These are phyloP conservation scores for Boloria selene DNA, from an alignment of 2,888 invertebrate genomes.

Conservation along the genomic window DNA sequence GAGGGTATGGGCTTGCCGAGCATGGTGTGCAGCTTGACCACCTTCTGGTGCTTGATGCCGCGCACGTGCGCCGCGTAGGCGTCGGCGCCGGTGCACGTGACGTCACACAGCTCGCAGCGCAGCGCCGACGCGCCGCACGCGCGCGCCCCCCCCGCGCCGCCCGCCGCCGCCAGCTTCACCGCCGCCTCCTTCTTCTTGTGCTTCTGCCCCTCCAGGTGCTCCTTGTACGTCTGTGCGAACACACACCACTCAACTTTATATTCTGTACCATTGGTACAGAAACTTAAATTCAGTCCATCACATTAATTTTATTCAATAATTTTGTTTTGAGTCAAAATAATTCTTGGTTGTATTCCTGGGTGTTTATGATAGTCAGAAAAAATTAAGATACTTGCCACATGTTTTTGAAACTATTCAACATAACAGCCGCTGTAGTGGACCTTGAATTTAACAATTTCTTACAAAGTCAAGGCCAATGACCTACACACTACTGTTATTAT, in stretches of 20 bases:
- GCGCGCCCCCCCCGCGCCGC: conserved; percentile 83
- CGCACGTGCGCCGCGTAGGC: conserved; percentile 99
- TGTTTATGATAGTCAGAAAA: too few species aligned
- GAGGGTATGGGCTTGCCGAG: conserved; percentile 98
- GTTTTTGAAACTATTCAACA: too few species aligned
- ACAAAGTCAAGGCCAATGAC: too few species aligned
- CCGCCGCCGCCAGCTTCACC: conserved; percentile 84
- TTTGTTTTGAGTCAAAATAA: too few species aligned
- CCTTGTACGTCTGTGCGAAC: conserved; percentile 78
- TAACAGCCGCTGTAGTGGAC: too few species aligned
- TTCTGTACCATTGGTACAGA: too few species aligned
- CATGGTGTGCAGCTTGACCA: conserved; percentile 97
- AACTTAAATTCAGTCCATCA: too few species aligned
- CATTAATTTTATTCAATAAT: too few species aligned
- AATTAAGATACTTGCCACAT: too few species aligned
- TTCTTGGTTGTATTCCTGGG: too few species aligned
- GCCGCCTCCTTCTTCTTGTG: conserved; percentile 98
- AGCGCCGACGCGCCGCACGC: conserved; percentile 79
- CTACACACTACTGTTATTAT: background rate
- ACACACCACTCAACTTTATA: too few species aligned
- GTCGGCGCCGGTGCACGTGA: conserved; percentile 98
- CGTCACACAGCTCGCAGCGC: conserved; percentile 98
- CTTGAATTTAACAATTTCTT: too few species aligned
- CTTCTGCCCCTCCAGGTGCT: conserved; percentile 99
- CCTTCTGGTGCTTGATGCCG: conserved; percentile 99